phyloP scores from a whole-genome alignment of 2,113 vertebrate genomes.

The Eira barbara region DNA sequence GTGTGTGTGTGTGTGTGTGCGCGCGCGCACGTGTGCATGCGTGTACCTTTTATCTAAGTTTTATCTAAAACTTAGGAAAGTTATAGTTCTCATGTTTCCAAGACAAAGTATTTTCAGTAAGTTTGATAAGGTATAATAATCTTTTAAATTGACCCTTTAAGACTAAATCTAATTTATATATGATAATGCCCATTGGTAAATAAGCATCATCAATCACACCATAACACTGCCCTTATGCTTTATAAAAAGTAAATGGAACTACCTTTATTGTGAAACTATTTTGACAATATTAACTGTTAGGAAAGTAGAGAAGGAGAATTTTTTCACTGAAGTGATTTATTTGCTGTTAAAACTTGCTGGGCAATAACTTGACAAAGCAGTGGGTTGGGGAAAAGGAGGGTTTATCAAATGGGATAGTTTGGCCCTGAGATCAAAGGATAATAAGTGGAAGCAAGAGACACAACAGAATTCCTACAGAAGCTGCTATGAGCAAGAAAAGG shows the following conservation, averaged over 20 bases:
- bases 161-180: background rate
- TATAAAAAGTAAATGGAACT: background rate
- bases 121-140: background rate
- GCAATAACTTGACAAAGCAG: background rate
- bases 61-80: background rate
- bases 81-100: background rate
- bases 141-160: background rate
- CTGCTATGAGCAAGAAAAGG: background rate
- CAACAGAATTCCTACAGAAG: background rate
- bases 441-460: background rate
- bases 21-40: rapidly evolving
- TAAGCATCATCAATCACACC: background rate
- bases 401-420: background rate
- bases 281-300: background rate
- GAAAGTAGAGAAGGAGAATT: background rate
- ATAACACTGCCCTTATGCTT: background rate
- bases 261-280: background rate
- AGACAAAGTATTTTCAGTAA: background rate
- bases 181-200: background rate
- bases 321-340: background rate
- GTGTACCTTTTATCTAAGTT: background rate
- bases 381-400: background rate
- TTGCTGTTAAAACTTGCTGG: background rate
- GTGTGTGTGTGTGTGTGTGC: background rate
- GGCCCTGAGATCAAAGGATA: background rate